Conservation (phyloP, 2,888 invertebrate species). For the Clunio marinus region DNA sequence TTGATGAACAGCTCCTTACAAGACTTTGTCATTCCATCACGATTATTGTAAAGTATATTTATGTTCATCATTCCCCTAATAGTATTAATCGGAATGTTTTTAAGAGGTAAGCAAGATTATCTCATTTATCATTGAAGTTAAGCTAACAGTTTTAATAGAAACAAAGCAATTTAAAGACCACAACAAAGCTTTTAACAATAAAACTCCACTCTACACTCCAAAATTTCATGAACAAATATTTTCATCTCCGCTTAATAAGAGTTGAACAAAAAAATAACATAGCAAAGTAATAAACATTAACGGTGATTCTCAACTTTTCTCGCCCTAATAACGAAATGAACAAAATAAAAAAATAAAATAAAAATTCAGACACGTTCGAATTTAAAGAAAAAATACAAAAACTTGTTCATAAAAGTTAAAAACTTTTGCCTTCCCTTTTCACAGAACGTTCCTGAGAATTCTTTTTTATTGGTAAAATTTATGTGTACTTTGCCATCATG, state of each 20-base stretch:
- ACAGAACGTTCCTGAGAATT: not conserved
- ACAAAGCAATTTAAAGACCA: not conserved
- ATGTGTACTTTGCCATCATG: not conserved
- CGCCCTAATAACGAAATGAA: not conserved
- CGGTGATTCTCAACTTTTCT: not conserved
- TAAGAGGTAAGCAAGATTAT: too few species aligned
- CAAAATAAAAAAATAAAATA: not conserved
- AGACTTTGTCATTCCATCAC: too few species aligned
- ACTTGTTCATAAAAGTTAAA: constrained; percentile 24
- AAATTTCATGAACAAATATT: not conserved
- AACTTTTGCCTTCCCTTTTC: not conserved
- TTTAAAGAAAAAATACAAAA: constrained; percentile 20
- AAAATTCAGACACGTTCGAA: constrained; percentile 28
- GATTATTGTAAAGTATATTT: too few species aligned
- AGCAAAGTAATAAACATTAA: not conserved
- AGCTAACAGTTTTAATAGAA: too few species aligned
- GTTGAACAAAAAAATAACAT: not conserved
- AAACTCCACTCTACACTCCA: not conserved
- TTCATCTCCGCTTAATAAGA: too few species aligned
- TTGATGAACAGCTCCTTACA: too few species aligned
- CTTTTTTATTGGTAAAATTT: constrained; percentile 2
- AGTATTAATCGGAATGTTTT: too few species aligned
- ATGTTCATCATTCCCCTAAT: too few species aligned
- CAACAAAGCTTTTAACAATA: not conserved
- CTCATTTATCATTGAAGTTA: too few species aligned